Conservation (phyloP, 2,888 invertebrate genomes). For the Sinopyrophorus schimmeli region DNA sequence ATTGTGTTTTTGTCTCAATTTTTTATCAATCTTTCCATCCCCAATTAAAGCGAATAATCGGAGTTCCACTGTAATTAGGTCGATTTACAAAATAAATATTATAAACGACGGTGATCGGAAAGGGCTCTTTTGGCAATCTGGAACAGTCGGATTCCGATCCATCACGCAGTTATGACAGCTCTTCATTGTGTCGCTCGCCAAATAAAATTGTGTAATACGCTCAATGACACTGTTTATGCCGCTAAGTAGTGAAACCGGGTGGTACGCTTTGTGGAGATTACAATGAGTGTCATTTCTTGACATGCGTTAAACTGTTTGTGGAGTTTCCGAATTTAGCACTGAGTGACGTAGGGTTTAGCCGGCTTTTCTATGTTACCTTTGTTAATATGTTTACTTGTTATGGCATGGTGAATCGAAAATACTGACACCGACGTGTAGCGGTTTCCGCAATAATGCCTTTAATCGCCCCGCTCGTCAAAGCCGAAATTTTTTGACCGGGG, state of each 20-base stretch:
- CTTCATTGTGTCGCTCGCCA: constrained; percentile 44
- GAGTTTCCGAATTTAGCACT: constrained; percentile 37
- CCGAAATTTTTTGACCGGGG: no score
- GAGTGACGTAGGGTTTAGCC: constrained; percentile 31
- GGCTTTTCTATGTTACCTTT: constrained; percentile 28
- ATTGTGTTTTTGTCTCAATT: no score
- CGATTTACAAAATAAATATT: no score
- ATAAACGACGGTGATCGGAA: no score
- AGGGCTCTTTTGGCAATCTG: no score
- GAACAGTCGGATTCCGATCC: constrained; percentile 43
- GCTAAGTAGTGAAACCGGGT: constrained; percentile 40
- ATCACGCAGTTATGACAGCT: constrained; percentile 50
- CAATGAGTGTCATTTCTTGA: constrained; percentile 50
- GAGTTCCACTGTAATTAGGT: no score
- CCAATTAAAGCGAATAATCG: no score
- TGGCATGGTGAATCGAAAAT: constrained; percentile 4
- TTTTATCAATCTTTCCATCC: no score
- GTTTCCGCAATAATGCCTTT: no score
- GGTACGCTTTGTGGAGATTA: constrained; percentile 38
- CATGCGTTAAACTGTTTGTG: constrained; percentile 51
- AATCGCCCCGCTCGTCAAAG: no score
- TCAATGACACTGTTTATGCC: constrained; percentile 42
- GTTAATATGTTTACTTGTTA: constrained; percentile 25
- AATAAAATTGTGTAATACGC: constrained; percentile 45
- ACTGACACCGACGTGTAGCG: constrained; percentile 5